Evolutionary conservation across 2,113 vertebrate species (phyloP).

Genomic region (Amphiprion percula): DNA sequence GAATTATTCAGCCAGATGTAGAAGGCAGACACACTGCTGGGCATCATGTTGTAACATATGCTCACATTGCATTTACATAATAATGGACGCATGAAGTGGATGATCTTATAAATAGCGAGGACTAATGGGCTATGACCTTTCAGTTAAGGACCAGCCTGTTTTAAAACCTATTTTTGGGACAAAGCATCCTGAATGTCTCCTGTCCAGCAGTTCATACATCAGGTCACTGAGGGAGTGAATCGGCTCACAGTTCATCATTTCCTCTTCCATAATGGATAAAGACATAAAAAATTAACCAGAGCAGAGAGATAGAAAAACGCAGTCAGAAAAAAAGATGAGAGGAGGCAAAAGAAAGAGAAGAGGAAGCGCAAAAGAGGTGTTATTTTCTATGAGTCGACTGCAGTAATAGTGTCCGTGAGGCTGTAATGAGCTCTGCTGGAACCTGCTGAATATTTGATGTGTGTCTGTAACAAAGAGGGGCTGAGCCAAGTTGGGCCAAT

Average conservation of each 20-base stretch:
- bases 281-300: conserved; percentile 50
- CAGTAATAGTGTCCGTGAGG: conserved; percentile 50
- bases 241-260: conserved; percentile 8
- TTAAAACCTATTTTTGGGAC: not conserved
- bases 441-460: conserved; percentile 80
- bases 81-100: not conserved
- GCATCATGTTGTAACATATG: not conserved
- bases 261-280: conserved; percentile 40
- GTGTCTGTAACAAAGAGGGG: conserved; percentile 59
- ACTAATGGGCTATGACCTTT: not conserved
- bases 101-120: not conserved
- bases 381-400: conserved; percentile 46
- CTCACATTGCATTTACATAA: not conserved
- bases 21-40: not conserved
- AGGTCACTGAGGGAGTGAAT: conserved; percentile 1
- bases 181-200: not conserved
- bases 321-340: not conserved
- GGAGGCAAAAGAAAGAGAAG: conserved; percentile 18
- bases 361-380: conserved; percentile 31
- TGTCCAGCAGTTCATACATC: conserved; percentile 1
- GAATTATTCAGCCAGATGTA: not conserved
- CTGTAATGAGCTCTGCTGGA: conserved; percentile 63
- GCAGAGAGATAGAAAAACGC: conserved; percentile 18
- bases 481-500: conserved; percentile 23
- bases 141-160: not conserved